Evolutionary conservation across 2,797 vertebrate species (phyloP).

Genomic region (Xiphorhynchus erythropygius): DNA sequence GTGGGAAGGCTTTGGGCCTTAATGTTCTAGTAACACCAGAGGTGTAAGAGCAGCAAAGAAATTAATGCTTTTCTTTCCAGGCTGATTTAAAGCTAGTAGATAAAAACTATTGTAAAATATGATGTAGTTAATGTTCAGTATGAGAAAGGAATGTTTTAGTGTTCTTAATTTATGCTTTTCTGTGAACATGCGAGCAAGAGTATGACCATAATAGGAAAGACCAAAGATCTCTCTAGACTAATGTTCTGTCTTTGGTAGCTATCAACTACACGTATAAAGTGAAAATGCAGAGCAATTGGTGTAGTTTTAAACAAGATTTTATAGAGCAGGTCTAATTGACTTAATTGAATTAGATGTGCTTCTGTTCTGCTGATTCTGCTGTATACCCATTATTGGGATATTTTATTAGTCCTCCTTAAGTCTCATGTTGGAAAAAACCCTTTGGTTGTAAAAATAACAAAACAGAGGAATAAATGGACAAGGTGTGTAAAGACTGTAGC

Average conservation of each 20-base stretch:
- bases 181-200: background rate
- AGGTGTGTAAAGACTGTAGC: background rate
- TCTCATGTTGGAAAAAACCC: fast-evolving
- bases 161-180: background rate
- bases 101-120: background rate
- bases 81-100: background rate
- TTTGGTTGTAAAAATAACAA: background rate
- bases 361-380: background rate
- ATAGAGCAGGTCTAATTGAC: background rate
- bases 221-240: background rate
- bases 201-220: background rate
- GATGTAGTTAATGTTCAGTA: background rate
- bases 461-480: background rate
- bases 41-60: background rate
- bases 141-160: background rate
- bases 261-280: background rate
- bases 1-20: background rate
- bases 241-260: background rate
- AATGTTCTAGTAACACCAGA: background rate
- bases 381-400: background rate
- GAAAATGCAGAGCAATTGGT: background rate
- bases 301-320: background rate
- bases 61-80: background rate
- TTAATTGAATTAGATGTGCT: background rate
- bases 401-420: background rate